phyloP scores from a whole-genome alignment of 2,888 invertebrate species.

The Drosophila tanythrix region DNA sequence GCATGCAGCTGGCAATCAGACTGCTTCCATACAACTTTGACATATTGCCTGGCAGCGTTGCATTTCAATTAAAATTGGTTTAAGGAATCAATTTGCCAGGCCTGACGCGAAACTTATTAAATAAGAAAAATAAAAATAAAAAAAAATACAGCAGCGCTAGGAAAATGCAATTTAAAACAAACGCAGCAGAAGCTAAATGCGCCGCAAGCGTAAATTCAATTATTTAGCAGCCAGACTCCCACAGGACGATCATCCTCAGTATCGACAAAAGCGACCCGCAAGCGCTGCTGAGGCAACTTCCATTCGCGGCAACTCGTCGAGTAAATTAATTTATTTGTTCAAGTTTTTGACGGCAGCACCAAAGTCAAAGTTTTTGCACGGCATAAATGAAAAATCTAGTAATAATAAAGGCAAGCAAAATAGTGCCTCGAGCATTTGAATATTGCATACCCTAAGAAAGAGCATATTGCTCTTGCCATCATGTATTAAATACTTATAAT shows the following conservation, averaged over 20 bases:
- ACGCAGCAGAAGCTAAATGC: slow-evolving; percentile 41
- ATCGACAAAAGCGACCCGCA: slow-evolving; percentile 27
- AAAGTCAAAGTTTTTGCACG: slow-evolving; percentile 63
- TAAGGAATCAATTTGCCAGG: slow-evolving; percentile 71
- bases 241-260: slow-evolving; percentile 56
- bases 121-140: slow-evolving; percentile 15
- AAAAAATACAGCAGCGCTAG: slow-evolving; percentile 17
- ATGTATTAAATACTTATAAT: neutral
- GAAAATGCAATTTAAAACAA: slow-evolving; percentile 66
- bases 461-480: too few species aligned
- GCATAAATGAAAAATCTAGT: slow-evolving; percentile 36
- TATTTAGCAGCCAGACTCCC: slow-evolving; percentile 60
- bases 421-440: neutral
- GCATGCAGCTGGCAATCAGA: slow-evolving; percentile 45
- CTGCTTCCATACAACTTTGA: slow-evolving; percentile 54
- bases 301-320: slow-evolving; percentile 44
- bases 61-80: slow-evolving; percentile 76
- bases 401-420: slow-evolving; percentile 7
- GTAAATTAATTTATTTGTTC: slow-evolving; percentile 79
- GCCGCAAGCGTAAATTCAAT: slow-evolving; percentile 70
- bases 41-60: slow-evolving; percentile 58
- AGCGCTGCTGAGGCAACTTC: slow-evolving; percentile 18
- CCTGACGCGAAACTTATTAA: slow-evolving; percentile 61
- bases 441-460: slow-evolving; percentile 20
- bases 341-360: slow-evolving; percentile 66